These are phyloP conservation scores for Cyphomyrus plagiostoma DNA, from an alignment of 2,113 vertebrate species.

Conservation along the genomic window DNA sequence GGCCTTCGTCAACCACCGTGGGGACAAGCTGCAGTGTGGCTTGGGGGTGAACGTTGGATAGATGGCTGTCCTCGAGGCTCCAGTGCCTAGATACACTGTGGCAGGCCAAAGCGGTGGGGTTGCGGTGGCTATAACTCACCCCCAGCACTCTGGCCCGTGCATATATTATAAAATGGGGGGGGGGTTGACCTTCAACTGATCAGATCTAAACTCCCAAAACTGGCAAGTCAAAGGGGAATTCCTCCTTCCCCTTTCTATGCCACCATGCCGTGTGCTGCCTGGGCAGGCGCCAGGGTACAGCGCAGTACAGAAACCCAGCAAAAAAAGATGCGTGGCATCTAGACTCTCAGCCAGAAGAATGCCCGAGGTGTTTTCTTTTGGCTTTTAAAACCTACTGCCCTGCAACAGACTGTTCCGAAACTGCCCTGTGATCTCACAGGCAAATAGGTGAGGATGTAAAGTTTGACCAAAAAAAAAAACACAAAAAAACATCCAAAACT, in stretches of 20 bases:
- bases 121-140: background rate
- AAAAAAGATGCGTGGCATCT: background rate
- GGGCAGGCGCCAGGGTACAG: background rate
- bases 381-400: background rate
- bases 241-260: background rate
- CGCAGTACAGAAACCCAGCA: background rate
- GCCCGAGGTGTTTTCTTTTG: background rate
- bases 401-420: background rate
- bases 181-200: background rate
- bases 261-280: background rate
- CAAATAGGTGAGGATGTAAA: background rate
- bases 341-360: background rate
- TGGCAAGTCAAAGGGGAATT: background rate
- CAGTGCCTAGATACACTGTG: background rate
- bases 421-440: background rate
- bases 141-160: background rate
- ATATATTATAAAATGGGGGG: background rate
- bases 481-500: background rate
- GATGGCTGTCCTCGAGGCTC: background rate
- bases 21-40: constrained; percentile 86
- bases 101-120: background rate
- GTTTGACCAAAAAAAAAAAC: background rate
- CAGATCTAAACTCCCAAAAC: background rate
- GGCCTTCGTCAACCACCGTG: constrained; percentile 89
- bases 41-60: constrained; percentile 85